Base-by-base conservation (phyloP, 2,113 vertebrate genomes). In the Dicerorhinus sumatrensis region DNA sequence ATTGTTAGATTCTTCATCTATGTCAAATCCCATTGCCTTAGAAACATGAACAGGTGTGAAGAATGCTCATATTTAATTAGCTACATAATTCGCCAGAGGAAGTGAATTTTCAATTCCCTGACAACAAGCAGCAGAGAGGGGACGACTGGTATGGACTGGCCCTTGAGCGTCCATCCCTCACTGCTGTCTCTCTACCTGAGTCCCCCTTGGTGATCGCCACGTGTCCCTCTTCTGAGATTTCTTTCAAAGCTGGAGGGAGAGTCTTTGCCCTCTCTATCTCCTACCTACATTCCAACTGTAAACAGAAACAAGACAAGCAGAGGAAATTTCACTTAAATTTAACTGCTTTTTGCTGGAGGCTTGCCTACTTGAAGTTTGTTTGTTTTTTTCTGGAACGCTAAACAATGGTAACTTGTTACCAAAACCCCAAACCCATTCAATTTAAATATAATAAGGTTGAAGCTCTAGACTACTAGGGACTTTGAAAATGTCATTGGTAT, bases 261-360 rank as follows among this genome's bases (percentile, higher is more conserved):
- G 27, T 33, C 27, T 72, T 6, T 60, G 36, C 73, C 54, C 63
- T 69, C 11, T 94, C 2, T 56, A 14, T 79, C 51, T 39, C 6
- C 27, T 90, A 63, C 36, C 31, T 82, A 21, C 36, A 56, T 85
- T 60, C 70, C 23, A 70, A 67, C 42, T 94, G 31, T 31, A 89
- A 96, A 73, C 39, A 29, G 84, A 95, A 91, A 93, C n/a, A 86
- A 29, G n/a, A 72, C 9, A 70, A 51, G 21, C 33, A 42, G 33
- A 86, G 29, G 62, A 54, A 72, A 13, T 84, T 80, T 60, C 46
- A 29, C 27, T 65, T 92, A 92, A 65, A 79, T 80, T 81, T 46
- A 80, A 70, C 63, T 63, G 23, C 25, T 39, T 83, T 91, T 46
- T 95, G 42, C 60, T 70, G 25, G 27, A 89, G 20, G 9, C 27